Conservation (phyloP, 1,140 invertebrate genomes). For the Phocides pigmalion region DNA sequence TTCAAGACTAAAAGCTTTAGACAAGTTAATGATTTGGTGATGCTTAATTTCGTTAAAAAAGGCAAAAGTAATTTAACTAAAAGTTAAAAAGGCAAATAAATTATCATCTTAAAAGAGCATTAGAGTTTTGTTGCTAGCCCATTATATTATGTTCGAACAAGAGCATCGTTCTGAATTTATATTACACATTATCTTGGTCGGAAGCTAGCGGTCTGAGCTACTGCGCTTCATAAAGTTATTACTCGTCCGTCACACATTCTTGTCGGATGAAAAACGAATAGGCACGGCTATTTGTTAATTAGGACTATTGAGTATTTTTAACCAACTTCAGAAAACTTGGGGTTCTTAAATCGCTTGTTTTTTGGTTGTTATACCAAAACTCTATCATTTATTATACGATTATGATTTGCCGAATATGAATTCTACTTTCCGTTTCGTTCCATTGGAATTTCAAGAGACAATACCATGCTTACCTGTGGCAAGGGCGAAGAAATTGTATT, state of each 20-base stretch:
- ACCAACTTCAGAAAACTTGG: no score
- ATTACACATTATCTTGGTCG: slow-evolving; percentile 60
- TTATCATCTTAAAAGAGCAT: slow-evolving; percentile 51
- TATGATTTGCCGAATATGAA: no score
- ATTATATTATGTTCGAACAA: slow-evolving; percentile 53
- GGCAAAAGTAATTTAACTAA: neutral
- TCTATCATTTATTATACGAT: no score
- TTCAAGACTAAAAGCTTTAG: no score
- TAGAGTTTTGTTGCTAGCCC: slow-evolving; percentile 48
- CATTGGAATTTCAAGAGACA: no score
- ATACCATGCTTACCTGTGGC: no score
- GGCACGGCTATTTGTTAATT: slow-evolving; percentile 53
- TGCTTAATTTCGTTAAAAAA: no score
- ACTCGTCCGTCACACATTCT: slow-evolving; percentile 55
- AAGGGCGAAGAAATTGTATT: no score
- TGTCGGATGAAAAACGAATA: slow-evolving; percentile 43
- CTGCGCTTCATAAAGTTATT: slow-evolving; percentile 56
- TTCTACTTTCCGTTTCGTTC: no score
- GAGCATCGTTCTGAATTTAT: slow-evolving; percentile 63
- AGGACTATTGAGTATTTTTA: slow-evolving; percentile 42
- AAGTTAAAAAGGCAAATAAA: slow-evolving; percentile 35
- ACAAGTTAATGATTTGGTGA: neutral
- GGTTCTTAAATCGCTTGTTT: no score
- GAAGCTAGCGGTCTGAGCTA: slow-evolving; percentile 43
- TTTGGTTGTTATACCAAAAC: no score